Conservation (phyloP, 2,888 invertebrate genomes). For the Xestia rhomboidea region DNA sequence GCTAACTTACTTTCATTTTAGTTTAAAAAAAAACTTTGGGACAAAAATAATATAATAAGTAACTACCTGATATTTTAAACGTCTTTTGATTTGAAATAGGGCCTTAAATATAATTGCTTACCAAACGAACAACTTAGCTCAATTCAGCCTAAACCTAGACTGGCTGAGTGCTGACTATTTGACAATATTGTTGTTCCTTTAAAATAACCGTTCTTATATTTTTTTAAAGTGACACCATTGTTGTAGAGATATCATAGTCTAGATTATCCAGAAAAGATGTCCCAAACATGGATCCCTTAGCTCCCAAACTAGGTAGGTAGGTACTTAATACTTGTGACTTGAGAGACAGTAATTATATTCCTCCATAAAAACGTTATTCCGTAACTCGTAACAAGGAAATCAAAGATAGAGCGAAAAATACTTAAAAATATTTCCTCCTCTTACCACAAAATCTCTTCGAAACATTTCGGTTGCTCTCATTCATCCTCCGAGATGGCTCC, state of each 20-base stretch:
- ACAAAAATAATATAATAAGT: background rate
- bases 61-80: background rate
- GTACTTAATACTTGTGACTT: background rate
- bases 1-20: background rate
- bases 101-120: background rate
- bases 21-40: too few species aligned
- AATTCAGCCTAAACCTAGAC: background rate
- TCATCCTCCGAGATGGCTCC: constrained; percentile 23
- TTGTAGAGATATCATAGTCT: background rate
- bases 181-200: too few species aligned
- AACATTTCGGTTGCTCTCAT: background rate
- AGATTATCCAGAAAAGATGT: background rate
- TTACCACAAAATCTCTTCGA: background rate
- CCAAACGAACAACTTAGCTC: background rate
- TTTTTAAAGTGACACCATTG: background rate
- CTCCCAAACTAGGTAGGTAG: background rate
- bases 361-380: background rate
- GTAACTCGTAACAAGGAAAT: background rate
- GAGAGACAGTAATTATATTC: background rate
- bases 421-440: background rate
- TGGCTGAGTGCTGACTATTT: background rate
- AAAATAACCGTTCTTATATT: background rate
- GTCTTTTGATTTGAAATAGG: background rate
- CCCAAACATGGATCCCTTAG: background rate
- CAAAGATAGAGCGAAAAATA: background rate